A percentile compares a stretch with the other conserved stretches of the same genome.
Conservation (phyloP, 2,113 vertebrate genomes). For the Typhlomys cinereus region DNA sequence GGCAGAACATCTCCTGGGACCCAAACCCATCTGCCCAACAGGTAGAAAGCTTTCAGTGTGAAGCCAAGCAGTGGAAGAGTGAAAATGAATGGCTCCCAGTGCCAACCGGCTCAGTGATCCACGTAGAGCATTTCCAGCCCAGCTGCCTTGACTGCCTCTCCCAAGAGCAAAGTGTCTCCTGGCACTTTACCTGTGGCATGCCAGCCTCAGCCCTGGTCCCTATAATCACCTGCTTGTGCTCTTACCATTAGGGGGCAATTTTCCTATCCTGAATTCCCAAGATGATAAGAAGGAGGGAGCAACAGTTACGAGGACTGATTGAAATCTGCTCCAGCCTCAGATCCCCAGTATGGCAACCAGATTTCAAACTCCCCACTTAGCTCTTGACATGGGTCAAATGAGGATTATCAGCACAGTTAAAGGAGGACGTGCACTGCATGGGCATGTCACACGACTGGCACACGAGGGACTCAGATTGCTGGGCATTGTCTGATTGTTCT, state of each 20-base stretch:
- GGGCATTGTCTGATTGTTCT: not conserved
- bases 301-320: not conserved
- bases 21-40: too few species aligned
- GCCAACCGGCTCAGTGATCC: not conserved
- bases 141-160: not conserved
- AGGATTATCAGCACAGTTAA: not conserved
- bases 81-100: not conserved
- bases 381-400: not conserved
- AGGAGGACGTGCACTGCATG: rapidly evolving
- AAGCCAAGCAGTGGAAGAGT: not conserved
- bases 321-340: not conserved
- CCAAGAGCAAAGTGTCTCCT: not conserved
- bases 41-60: not conserved
- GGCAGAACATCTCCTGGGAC: not conserved
- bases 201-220: not conserved
- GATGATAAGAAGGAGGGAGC: rapidly evolving
- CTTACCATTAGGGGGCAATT: not conserved
- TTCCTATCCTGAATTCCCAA: not conserved
- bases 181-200: not conserved
- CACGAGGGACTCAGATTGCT: not conserved
- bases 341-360: too few species aligned
- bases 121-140: not conserved
- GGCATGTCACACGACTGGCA: not conserved
- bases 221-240: not conserved
- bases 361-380: not conserved